These are phyloP conservation scores for Ceramica pisi DNA, from an alignment of 2,888 invertebrate genomes.

Conservation along the genomic window DNA sequence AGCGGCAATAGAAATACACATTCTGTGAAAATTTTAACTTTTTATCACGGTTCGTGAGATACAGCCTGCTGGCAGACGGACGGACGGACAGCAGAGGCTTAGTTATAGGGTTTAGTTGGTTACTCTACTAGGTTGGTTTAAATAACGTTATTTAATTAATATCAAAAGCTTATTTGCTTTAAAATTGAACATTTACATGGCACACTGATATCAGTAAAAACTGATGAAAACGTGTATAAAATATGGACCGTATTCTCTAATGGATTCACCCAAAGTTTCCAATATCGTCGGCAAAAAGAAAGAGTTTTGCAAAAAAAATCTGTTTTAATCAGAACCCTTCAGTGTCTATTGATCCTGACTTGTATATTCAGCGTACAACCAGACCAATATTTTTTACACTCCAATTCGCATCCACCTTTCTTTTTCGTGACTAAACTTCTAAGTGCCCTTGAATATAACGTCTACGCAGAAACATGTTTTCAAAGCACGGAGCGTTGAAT, in stretches of 20 bases:
- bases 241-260: constrained; percentile 14
- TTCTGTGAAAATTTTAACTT: too few relatives aligned
- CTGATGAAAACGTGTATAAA: constrained; percentile 13
- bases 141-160: neutral
- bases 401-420: constrained; percentile 75
- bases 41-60: too few relatives aligned
- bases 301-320: constrained; percentile 63
- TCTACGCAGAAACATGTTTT: constrained; percentile 64
- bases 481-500: constrained; percentile 54
- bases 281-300: constrained; percentile 46
- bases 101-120: too few relatives aligned
- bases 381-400: constrained; percentile 75
- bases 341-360: constrained; percentile 71
- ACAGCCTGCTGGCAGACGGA: too few relatives aligned
- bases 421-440: constrained; percentile 75
- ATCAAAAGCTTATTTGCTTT: neutral
- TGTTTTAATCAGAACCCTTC: constrained; percentile 69
- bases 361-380: constrained; percentile 72
- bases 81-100: too few relatives aligned
- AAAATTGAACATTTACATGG: neutral
- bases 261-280: constrained; percentile 32
- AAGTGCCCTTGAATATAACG: constrained; percentile 68
- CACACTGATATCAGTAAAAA: neutral
- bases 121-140: too few relatives aligned
- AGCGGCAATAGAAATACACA: too few relatives aligned